Conservation (phyloP, 2,888 invertebrate species). For the Hyppa rectilinea region DNA sequence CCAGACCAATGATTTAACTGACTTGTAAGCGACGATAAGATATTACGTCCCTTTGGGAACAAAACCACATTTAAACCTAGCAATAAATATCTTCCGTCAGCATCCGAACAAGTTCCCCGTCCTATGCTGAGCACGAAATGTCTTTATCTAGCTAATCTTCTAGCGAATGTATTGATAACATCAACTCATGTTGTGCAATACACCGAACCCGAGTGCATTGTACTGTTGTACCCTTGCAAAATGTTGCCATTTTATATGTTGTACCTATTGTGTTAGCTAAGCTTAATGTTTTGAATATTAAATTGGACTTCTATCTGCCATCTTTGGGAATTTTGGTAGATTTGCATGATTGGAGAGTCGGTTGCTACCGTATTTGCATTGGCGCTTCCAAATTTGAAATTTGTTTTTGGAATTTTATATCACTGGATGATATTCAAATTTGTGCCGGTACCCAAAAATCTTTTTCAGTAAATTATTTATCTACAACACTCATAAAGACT, state of each 20-base stretch:
- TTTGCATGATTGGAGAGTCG: background rate
- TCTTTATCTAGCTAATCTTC: constrained; percentile 57
- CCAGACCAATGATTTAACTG: background rate
- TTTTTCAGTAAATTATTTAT: background rate
- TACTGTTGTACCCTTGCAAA: constrained; percentile 69
- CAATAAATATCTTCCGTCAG: constrained; percentile 31
- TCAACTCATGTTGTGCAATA: constrained; percentile 56
- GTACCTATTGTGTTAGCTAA: constrained; percentile 31
- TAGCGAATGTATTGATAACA: constrained; percentile 53
- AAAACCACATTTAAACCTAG: background rate
- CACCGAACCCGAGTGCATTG: constrained; percentile 66
- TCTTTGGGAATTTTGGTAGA: constrained; percentile 28
- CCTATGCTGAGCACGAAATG: constrained; percentile 49
- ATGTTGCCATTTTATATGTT: constrained; percentile 67
- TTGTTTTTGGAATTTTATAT: background rate
- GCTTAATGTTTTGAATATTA: constrained; percentile 43
- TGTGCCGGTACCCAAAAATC: background rate
- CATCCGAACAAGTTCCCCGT: constrained; percentile 22
- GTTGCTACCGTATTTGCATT: constrained; percentile 18
- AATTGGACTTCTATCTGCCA: constrained; percentile 34
- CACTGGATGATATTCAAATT: background rate
- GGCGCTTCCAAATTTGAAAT: background rate
- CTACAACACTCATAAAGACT: background rate
- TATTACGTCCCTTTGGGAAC: background rate
- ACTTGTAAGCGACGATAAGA: background rate